Conservation (phyloP, 2,113 vertebrate genomes). For the Grallaria varia region DNA sequence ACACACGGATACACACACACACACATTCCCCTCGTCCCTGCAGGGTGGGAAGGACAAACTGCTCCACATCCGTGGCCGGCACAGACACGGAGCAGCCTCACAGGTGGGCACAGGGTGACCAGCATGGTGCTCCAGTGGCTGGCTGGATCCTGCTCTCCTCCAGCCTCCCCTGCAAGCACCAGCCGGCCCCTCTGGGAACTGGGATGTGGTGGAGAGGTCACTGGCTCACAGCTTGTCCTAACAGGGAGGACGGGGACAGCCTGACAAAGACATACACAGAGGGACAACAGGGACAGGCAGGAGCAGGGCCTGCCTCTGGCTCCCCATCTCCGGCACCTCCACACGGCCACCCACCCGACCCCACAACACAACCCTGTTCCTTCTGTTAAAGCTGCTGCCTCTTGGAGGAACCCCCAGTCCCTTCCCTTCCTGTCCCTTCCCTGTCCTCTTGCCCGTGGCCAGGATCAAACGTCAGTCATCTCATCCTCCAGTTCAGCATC, state of each 20-base stretch:
- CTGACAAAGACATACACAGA: neutral
- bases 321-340: neutral
- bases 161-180: neutral
- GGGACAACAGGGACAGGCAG: neutral
- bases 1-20: neutral
- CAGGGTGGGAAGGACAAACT: neutral
- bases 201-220: neutral
- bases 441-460: neutral
- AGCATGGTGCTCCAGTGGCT: neutral
- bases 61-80: neutral
- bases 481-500: slow-evolving; percentile 94
- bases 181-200: neutral
- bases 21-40: neutral
- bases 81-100: neutral
- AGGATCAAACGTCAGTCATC: slow-evolving; percentile 93
- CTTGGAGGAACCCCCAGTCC: neutral
- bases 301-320: slow-evolving; percentile 26
- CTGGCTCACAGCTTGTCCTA: neutral
- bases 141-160: neutral
- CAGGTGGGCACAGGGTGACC: neutral
- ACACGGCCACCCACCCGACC: neutral
- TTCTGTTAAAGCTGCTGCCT: slow-evolving; percentile 24
- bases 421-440: neutral
- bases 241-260: neutral
- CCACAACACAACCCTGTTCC: slow-evolving; percentile 25